These are phyloP conservation scores for Phasianus colchicus DNA, from an alignment of 2,113 vertebrate genomes.

Conservation along the genomic window DNA sequence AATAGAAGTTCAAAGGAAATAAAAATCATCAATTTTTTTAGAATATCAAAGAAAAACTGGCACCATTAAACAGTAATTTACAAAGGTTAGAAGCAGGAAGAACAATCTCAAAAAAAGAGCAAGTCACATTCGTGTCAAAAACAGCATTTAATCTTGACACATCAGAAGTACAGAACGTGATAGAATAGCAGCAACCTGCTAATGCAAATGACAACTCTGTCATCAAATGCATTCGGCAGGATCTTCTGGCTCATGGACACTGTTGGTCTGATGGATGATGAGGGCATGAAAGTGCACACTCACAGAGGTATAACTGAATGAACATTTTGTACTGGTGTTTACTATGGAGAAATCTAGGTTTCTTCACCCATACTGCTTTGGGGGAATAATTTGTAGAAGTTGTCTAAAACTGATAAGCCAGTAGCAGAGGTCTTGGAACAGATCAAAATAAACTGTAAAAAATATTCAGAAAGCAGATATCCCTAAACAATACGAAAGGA, in stretches of 20 bases:
- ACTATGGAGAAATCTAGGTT: neutral
- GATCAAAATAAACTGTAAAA: neutral
- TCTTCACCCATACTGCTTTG: neutral
- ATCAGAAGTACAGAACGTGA: neutral
- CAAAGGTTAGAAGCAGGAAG: neutral
- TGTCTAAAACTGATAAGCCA: neutral
- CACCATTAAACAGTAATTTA: neutral
- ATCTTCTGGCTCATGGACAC: neutral
- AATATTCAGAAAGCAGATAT: rapidly evolving
- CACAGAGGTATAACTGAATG: neutral
- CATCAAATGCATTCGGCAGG: neutral
- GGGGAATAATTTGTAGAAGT: neutral
- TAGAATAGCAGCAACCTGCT: neutral
- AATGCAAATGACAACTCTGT: neutral
- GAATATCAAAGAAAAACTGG: neutral
- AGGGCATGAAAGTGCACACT: neutral
- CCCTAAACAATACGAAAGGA: neutral
- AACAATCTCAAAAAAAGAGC: neutral
- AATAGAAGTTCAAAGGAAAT: neutral
- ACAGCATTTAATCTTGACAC: neutral
- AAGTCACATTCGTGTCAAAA: neutral
- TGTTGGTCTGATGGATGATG: no score
- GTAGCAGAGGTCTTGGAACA: neutral
- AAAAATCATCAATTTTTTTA: neutral
- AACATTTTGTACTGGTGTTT: neutral